Base-by-base conservation (phyloP, 2,888 invertebrate genomes). In the Synanthedon formicaeformis region DNA sequence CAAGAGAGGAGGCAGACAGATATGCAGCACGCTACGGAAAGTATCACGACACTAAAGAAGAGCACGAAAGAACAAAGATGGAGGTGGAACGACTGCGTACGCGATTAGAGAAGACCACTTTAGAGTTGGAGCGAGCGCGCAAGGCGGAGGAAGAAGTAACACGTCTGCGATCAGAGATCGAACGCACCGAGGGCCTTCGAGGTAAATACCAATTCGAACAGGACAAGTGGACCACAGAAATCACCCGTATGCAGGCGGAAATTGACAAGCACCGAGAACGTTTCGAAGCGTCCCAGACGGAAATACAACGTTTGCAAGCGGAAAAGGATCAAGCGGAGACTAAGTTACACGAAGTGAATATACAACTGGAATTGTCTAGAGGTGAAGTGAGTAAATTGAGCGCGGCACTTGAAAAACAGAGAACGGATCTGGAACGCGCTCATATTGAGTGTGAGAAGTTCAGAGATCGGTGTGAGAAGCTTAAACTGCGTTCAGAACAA, bases 381-480 rank as follows among this genome's bases (percentile, higher is more conserved):
- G 91, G 92, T 52, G 96, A 96, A 75, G 91, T 93, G 13, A 89
- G 90, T 40, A 96, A 96, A 77, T 85, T 92, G 16, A 89, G 91
- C 59, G 90, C 91, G 48, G 90, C 90, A 48, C 93, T 96, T 74
- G 96, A 96, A 64, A 94, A 94, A 70, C 93, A 94, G 73, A 89
- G 94, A 48, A 86, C 90, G 58, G 95, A 96, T 66, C 88, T 95
- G 65, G 96, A 95, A 76, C 89, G 95, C 50, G 92, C 95, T 61
- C 92, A 94, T 69, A 95, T 96, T 73, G 96, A 96, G 81, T 92
- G 94, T 64, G 96, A 96, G 73, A 96, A 96, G 84, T 91, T 95
- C 58, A 90, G 94, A 63, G 96, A 96, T 67, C 90, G 95, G 58
- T 92, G 95, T 73, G 96, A 96, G 71, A 95, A 95, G 81, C 82